Conservation (phyloP, 2,797 vertebrate genomes). For the Prunella strophiata region DNA sequence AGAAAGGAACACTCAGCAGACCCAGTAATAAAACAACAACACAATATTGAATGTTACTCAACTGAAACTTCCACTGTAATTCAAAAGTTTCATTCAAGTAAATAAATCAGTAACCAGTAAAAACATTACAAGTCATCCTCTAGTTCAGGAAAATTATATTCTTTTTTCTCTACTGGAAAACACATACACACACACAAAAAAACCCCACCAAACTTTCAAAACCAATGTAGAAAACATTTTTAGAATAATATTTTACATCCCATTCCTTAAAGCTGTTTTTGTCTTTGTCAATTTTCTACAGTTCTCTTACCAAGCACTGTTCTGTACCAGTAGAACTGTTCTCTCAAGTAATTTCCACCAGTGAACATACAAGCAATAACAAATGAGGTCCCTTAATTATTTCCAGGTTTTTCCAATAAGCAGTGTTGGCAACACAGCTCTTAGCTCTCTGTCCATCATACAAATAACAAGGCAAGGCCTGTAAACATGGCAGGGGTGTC, state of each 20-base stretch:
- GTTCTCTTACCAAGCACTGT: neutral
- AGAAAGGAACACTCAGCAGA: neutral
- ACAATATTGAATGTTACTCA: neutral
- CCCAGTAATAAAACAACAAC: neutral
- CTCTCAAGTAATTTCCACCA: neutral
- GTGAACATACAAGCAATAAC: neutral
- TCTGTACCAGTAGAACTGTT: neutral
- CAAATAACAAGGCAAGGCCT: constrained; percentile 20
- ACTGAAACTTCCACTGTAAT: neutral
- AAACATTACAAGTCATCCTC: neutral
- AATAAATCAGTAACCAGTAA: neutral
- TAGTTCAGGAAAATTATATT: neutral
- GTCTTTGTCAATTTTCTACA: neutral
- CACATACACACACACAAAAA: neutral
- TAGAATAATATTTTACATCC: neutral
- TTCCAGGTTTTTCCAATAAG: constrained; percentile 42
- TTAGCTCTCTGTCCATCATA: constrained; percentile 7
- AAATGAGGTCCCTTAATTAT: constrained; percentile 33
- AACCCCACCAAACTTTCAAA: neutral
- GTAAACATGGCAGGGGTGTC: constrained; percentile 28
- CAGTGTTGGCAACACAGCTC: neutral
- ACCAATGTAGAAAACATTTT: neutral
- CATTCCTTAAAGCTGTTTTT: neutral
- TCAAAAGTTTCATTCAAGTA: constrained; percentile 12
- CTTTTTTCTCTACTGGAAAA: neutral